Evolutionary conservation across 2,797 vertebrate species (phyloP).

Genomic region (Ambastaia sidthimunki): DNA sequence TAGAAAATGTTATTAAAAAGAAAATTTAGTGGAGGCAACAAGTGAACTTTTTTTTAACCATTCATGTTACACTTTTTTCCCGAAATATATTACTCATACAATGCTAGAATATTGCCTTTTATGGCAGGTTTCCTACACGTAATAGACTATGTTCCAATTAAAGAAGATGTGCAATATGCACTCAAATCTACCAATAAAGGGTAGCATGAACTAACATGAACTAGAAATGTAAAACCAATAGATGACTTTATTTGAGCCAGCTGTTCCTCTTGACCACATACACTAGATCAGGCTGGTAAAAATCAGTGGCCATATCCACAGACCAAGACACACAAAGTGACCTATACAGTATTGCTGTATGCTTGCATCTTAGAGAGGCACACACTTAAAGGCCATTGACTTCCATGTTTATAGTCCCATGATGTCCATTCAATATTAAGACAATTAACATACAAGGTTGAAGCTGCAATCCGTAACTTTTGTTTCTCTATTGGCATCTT

Average conservation of each 20-base stretch:
- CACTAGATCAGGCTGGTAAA: slow-evolving; percentile 77
- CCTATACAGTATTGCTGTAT: slow-evolving; percentile 83
- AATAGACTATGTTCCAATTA: slow-evolving; percentile 46
- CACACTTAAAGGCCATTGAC: slow-evolving; percentile 47
- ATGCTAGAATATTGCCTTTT: slow-evolving; percentile 74
- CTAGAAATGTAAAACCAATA: slow-evolving; percentile 65
- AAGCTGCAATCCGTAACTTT: too few species aligned
- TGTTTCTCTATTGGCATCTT: too few species aligned
- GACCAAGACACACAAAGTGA: slow-evolving; percentile 62
- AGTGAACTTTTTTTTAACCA: slow-evolving; percentile 63
- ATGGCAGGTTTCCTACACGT: slow-evolving; percentile 63
- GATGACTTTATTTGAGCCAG: slow-evolving; percentile 66
- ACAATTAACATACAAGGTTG: slow-evolving; percentile 37
- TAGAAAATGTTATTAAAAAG: background rate
- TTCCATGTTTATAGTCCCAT: slow-evolving; percentile 42
- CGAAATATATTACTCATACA: slow-evolving; percentile 69
- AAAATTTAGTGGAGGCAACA: slow-evolving; percentile 33
- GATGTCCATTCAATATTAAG: slow-evolving; percentile 23
- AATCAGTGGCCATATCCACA: slow-evolving; percentile 75
- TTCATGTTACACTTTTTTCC: slow-evolving; percentile 73
- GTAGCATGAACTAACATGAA: slow-evolving; percentile 25
- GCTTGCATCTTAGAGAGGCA: slow-evolving; percentile 61
- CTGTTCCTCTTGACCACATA: slow-evolving; percentile 50
- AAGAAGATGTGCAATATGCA: slow-evolving; percentile 67
- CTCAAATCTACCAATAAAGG: slow-evolving; percentile 4